phyloP scores from a whole-genome alignment of 2,113 vertebrate species.

The Myodes glareolus region DNA sequence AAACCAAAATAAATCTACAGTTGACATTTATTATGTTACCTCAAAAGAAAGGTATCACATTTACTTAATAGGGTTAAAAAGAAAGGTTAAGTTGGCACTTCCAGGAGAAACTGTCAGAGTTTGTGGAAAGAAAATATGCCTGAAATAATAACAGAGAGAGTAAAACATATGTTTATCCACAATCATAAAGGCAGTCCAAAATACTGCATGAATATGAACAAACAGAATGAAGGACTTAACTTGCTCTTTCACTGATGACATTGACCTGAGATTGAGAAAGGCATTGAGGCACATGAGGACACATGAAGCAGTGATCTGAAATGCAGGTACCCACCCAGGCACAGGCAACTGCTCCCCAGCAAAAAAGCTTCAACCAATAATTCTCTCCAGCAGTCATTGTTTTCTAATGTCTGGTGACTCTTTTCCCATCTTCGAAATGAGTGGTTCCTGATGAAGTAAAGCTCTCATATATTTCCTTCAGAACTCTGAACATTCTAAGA shows the following conservation, averaged over 20 bases:
- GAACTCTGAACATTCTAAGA: neutral
- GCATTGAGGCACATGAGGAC: neutral
- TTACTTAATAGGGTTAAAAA: neutral
- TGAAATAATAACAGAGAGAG: neutral
- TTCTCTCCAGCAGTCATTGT: neutral
- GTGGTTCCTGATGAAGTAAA: neutral
- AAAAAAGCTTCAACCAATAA: neutral
- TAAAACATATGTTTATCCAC: neutral
- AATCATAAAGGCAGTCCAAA: neutral
- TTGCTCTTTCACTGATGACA: neutral
- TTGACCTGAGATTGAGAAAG: neutral
- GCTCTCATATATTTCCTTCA: neutral
- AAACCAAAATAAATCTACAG: slow-evolving; percentile 22
- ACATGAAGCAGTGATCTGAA: neutral
- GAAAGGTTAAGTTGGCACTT: too few relatives aligned
- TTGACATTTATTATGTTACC: neutral
- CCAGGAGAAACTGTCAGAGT: neutral
- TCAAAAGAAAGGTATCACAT: slow-evolving; percentile 1
- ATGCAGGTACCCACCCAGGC: neutral
- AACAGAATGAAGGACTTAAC: neutral
- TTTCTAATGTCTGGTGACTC: neutral
- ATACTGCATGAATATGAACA: neutral
- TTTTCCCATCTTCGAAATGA: neutral
- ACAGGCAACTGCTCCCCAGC: neutral
- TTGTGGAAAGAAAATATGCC: neutral